Evolutionary conservation across 2,113 vertebrate species (phyloP), one percentile per base, ranked within the genome.

Genomic region (Hippopotamus amphibius): DNA sequence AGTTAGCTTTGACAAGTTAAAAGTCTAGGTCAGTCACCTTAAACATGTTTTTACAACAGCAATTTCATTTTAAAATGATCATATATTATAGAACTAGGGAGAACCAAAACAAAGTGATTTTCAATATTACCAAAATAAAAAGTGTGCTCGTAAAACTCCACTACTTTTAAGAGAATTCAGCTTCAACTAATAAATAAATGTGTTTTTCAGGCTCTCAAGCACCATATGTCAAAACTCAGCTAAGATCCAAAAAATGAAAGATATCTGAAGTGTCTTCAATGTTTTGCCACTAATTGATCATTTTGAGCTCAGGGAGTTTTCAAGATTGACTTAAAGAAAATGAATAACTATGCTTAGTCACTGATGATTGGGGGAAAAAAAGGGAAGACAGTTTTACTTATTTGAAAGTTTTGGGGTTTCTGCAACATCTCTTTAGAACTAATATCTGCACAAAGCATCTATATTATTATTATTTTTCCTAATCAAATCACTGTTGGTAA

Each of bases 121-220:
- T 76, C 48, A 57, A 57, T 57, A 16, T 57, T 57, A 17, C 12
- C 53, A 48, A 74, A 74, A 48, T 48, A 17, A 76, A 48, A 76
- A 30, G 55, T 94, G 2, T 95, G 22, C 3, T 90, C 33, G 96
- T 90, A 97, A 97, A 83, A 30, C 53, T 86, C 65, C 89, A 91
- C 46, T 37, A 93, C 96, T 46, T 96, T 95, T 93, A 83, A 65
- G 1, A 93, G 77, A 98, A 89, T 90, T 37, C 37, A 96, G 66
- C 11, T 90, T 90, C 97, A 97, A 8, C 94, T 85, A 41, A 93
- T 76, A 97, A 95, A 97, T 17, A 97, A 98, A 98, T 97, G 71
- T 89, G 88, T 98, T 97, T 98, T 97, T 93, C 37, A 97, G 69
- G n/a, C 28, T 97, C 17, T 98, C 98, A 98, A 96, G 53, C 95